Base-by-base conservation (phyloP, 2,113 vertebrate species). In the Melanerpes formicivorus region DNA sequence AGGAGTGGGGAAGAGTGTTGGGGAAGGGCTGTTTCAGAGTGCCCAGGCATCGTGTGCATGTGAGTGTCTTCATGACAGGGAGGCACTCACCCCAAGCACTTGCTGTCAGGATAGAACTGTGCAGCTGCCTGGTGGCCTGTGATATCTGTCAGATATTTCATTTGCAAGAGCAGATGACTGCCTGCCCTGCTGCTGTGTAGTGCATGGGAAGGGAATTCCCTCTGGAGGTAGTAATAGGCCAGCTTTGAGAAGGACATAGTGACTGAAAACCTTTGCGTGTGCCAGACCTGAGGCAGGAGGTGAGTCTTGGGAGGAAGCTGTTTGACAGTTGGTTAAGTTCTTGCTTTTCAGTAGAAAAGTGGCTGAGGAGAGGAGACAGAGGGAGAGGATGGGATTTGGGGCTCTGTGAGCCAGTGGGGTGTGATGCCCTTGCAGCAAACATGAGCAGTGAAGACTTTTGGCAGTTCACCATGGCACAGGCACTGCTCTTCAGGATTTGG, bases 351-450 rank as follows among this genome's bases (percentile, higher is more conserved):
- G 0, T 17, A 23, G 58, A 14, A 3, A 40, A 62, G 58, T 18
- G 73, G 25, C 64, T 72, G 58, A 19, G 18, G 25, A 52, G 25
- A 52, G 18, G 25, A 25, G 46, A 29, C 0, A 1, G 15, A 32
- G 77, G 40, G n/a, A 52, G 26, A 25, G 9, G 18, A 62, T 25
- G 73, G 32, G 67, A 4, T 76, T 77, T 55, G 56, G 29, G 63
- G 73, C 44, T 93, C 34, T 0, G 3, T 18, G 11, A 95, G n/a
- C 6, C 23, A 3, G 14, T 2, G 12, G 54, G 14, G 21, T n/a
- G 18, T 54, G 54, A 58, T 7, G 19, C 6, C 5, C 0, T 1
- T 2, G 2, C 37, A 46, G 23, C 1, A 5, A 29, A 37, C 0
- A 0, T 1, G 48, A 30, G 58, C n/a, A 88, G 32, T 26, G 14